Evolutionary conservation across 1,140 invertebrate genomes (phyloP).

Genomic region (Bacillus rossius): DNA sequence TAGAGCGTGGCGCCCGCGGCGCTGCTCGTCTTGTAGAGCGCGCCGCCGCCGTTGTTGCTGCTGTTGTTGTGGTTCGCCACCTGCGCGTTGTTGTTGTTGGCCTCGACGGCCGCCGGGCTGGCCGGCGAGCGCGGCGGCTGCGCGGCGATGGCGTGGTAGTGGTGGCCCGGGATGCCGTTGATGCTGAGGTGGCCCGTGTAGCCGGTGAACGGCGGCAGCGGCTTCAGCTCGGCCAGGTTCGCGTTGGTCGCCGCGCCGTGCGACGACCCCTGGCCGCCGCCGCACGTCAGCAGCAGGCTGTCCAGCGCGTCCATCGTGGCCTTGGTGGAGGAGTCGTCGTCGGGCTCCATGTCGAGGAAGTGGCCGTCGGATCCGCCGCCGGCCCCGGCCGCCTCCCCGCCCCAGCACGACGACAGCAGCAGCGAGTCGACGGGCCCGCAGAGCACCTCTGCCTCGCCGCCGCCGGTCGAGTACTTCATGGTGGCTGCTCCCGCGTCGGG

Average conservation of each 20-base stretch:
- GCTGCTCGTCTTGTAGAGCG: constrained; percentile 7
- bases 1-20: neutral
- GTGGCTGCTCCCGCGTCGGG: neutral
- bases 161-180: constrained; percentile 79
- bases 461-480: constrained; percentile 10
- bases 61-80: constrained; percentile 40
- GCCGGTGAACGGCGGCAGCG: constrained; percentile 77
- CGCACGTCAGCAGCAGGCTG: constrained; percentile 48
- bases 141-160: constrained; percentile 72
- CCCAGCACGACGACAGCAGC: constrained; percentile 37
- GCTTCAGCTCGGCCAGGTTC: constrained; percentile 74
- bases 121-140: constrained; percentile 37
- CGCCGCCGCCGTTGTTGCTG: constrained; percentile 42
- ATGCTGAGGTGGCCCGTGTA: constrained; percentile 77
- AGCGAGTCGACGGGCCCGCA: constrained; percentile 32
- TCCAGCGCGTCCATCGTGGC: constrained; percentile 54
- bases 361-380: constrained; percentile 33
- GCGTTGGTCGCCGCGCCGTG: constrained; percentile 38
- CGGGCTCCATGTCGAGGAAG: constrained; percentile 21
- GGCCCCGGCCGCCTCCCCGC: constrained; percentile 29
- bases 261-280: constrained; percentile 36
- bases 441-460: constrained; percentile 1
- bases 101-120: constrained; percentile 47
- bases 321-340: constrained; percentile 44
- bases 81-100: constrained; percentile 57